Evolutionary conservation across 2,888 invertebrate species (phyloP).

Genomic region (Mystacides longicornis): DNA sequence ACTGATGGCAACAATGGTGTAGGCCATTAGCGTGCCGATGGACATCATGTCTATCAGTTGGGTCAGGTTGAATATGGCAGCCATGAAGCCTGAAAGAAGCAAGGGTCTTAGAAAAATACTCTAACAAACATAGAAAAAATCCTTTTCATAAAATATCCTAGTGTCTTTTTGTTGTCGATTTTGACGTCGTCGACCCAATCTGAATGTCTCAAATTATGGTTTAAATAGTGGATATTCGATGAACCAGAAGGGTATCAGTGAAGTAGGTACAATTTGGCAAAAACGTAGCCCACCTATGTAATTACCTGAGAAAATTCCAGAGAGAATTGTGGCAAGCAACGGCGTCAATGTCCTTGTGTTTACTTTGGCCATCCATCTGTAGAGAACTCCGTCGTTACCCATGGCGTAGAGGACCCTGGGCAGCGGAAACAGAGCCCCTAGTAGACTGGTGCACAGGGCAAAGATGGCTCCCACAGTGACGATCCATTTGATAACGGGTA

Average conservation of each 20-base stretch:
- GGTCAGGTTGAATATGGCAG: slow-evolving; percentile 79
- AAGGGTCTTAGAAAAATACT: neutral
- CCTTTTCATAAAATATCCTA: neutral
- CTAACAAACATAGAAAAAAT: neutral
- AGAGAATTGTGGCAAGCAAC: slow-evolving; percentile 64
- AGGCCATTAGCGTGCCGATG: slow-evolving; percentile 83
- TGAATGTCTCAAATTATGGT: too few relatives aligned
- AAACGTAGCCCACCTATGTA: too few relatives aligned
- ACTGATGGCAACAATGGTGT: slow-evolving; percentile 86
- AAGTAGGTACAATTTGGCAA: too few relatives aligned
- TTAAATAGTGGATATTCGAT: too few relatives aligned
- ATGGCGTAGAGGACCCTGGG: slow-evolving; percentile 86
- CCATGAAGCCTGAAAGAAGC: slow-evolving; percentile 61
- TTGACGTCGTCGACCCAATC: too few relatives aligned
- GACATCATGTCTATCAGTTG: slow-evolving; percentile 97
- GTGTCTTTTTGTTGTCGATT: too few relatives aligned
- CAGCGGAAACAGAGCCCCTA: slow-evolving; percentile 84
- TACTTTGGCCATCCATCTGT: slow-evolving; percentile 62
- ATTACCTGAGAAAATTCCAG: slow-evolving; percentile 68
- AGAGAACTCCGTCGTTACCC: slow-evolving; percentile 82
- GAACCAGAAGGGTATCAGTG: too few relatives aligned
- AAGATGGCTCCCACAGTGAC: slow-evolving; percentile 88
- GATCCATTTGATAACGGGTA: slow-evolving; percentile 76
- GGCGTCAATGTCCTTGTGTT: slow-evolving; percentile 72
- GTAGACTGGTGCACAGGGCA: slow-evolving; percentile 79